Percentiles rank a stretch among this genome's conserved stretches.
Conservation (phyloP, 2,113 vertebrate genomes). For the Syngnathus floridae region DNA sequence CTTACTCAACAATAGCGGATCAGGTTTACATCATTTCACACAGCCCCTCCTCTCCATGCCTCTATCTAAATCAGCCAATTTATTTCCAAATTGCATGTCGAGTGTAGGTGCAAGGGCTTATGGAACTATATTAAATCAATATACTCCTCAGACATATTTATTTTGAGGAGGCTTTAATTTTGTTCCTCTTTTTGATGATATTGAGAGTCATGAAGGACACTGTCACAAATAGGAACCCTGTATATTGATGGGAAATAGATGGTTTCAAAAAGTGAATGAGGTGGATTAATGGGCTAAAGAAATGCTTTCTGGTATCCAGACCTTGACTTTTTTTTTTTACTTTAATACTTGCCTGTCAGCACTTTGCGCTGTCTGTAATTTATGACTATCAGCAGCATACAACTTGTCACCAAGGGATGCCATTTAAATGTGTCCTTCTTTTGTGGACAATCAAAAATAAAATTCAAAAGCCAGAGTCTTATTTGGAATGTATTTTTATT, state of each 20-base stretch:
- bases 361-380: constrained; percentile 43
- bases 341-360: constrained; percentile 53
- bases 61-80: constrained; percentile 80
- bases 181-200: constrained; percentile 65
- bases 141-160: constrained; percentile 65
- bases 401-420: constrained; percentile 35
- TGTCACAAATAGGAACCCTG: constrained; percentile 65
- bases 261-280: constrained; percentile 62
- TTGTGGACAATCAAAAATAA: constrained; percentile 37
- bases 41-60: constrained; percentile 50
- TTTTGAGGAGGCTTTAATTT: constrained; percentile 73
- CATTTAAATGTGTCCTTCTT: constrained; percentile 45
- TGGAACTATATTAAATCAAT: constrained; percentile 77
- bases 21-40: constrained; percentile 65
- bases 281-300: constrained; percentile 65
- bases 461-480: constrained; percentile 26
- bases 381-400: constrained; percentile 58
- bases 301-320: constrained; percentile 55
- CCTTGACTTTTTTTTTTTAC: constrained; percentile 60
- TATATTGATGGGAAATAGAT: constrained; percentile 65
- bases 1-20: constrained; percentile 67
- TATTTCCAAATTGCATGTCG: constrained; percentile 81
- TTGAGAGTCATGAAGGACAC: constrained; percentile 74
- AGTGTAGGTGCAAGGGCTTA: constrained; percentile 72
- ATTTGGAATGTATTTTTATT: not conserved